Evolutionary conservation across 2,113 vertebrate species (phyloP).

Genomic region (Axis porcinus): DNA sequence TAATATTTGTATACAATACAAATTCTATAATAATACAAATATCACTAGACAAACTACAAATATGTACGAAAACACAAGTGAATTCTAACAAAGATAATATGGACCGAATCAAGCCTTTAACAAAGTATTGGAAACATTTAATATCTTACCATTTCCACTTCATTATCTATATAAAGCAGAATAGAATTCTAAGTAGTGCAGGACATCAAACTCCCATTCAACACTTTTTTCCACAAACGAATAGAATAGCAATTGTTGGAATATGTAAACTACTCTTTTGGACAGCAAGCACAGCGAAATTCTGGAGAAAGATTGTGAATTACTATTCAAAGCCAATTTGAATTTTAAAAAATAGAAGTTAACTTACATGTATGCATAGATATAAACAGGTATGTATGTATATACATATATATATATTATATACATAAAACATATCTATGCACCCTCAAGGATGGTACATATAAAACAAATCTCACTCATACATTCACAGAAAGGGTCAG

Average conservation of each 20-base stretch:
- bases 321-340: neutral
- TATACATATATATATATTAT: too few relatives aligned
- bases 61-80: fast-evolving
- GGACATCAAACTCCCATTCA: neutral
- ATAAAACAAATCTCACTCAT: neutral
- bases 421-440: neutral
- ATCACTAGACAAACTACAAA: neutral
- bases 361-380: neutral
- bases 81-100: neutral
- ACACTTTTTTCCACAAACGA: neutral
- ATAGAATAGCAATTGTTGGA: neutral
- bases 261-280: neutral
- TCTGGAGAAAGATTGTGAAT: neutral
- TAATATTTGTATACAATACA: too few relatives aligned
- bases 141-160: neutral
- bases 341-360: neutral
- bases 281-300: neutral
- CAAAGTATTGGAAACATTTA: neutral
- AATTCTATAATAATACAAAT: too few relatives aligned
- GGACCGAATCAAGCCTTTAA: neutral
- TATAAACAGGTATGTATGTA: too few relatives aligned
- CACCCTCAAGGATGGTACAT: neutral
- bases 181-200: neutral
- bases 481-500: neutral
- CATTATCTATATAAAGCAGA: neutral